These are phyloP conservation scores for Aphrophora alni DNA, from an alignment of 2,888 invertebrate genomes.

Conservation along the genomic window DNA sequence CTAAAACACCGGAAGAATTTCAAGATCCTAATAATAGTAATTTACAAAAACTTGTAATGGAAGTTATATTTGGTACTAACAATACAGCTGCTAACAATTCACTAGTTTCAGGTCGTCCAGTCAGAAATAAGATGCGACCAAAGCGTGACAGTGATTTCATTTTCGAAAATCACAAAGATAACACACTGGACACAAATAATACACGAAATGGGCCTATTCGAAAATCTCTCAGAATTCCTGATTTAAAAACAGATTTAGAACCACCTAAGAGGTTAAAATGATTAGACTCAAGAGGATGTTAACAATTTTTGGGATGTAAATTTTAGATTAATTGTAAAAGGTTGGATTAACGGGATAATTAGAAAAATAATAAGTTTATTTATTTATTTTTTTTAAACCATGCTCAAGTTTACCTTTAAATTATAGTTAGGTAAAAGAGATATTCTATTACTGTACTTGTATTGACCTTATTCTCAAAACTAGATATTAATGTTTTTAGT, in stretches of 20 bases:
- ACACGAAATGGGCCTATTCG: neutral
- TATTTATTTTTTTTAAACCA: neutral
- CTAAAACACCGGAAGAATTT: neutral
- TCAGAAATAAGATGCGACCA: conserved; percentile 27
- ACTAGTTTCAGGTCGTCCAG: neutral
- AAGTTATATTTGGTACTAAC: conserved; percentile 28
- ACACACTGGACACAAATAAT: neutral
- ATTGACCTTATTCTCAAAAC: neutral
- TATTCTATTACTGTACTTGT: neutral
- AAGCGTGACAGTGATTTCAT: conserved; percentile 32
- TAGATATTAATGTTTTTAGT: neutral
- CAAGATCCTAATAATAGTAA: neutral
- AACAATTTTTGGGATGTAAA: neutral
- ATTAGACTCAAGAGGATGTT: neutral
- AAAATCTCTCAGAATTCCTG: neutral
- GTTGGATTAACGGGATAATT: neutral
- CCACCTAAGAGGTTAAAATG: neutral
- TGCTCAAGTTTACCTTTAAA: neutral
- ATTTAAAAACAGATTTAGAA: neutral
- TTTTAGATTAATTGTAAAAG: neutral
- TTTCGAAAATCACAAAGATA: conserved; percentile 20
- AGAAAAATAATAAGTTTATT: neutral
- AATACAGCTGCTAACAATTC: neutral
- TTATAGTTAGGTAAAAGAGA: neutral
- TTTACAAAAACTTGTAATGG: neutral